phyloP scores from a whole-genome alignment of 1,140 invertebrate genomes.

The Ectropis grisescens region DNA sequence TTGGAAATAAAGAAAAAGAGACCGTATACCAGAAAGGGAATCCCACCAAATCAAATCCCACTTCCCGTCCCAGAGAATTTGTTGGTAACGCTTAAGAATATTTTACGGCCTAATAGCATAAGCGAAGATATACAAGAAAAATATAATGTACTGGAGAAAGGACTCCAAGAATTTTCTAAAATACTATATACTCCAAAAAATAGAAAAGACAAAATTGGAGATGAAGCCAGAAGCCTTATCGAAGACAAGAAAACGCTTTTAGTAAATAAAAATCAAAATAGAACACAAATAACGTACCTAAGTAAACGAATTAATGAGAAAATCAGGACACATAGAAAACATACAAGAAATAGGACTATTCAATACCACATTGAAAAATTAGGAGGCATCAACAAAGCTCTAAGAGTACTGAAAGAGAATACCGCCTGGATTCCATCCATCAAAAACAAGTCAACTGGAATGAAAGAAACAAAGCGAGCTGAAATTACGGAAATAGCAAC shows the following conservation, averaged over 20 bases:
- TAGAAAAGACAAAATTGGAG: slow-evolving; percentile 3
- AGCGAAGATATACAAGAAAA: not conserved
- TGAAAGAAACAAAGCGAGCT: not conserved
- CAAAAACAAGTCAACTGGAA: not conserved
- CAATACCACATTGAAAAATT: not conserved
- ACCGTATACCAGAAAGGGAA: too few relatives aligned
- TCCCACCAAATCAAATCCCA: too few relatives aligned
- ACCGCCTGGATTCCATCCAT: not conserved
- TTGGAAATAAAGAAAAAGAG: too few relatives aligned
- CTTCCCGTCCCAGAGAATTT: too few relatives aligned
- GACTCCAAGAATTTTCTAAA: not conserved
- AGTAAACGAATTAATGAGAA: not conserved
- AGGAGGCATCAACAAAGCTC: not conserved
- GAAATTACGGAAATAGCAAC: slow-evolving; percentile 18
- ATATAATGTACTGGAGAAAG: not conserved
- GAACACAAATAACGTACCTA: not conserved
- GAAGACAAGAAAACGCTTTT: not conserved
- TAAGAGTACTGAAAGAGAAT: not conserved
- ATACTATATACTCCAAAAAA: not conserved
- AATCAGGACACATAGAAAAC: not conserved
- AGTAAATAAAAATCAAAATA: not conserved
- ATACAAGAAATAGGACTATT: not conserved
- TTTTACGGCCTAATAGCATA: too few relatives aligned
- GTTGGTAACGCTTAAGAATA: too few relatives aligned
- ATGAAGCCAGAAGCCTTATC: slow-evolving; percentile 1